Base-by-base conservation (phyloP, 2,797 vertebrate genomes). In the Lutjanus campechanus region DNA sequence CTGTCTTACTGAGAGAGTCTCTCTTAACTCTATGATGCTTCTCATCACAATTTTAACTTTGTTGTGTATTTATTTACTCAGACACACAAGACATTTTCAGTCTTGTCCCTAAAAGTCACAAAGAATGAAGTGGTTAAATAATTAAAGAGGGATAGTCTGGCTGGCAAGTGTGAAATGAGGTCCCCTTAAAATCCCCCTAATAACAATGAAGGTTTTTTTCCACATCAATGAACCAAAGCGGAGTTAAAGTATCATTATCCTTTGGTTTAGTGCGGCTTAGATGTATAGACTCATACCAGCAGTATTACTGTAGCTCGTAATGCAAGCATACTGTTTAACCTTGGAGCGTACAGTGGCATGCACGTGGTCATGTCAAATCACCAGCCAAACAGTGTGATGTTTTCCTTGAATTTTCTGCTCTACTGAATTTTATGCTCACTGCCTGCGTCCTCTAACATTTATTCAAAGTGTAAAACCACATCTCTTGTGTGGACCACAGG, bases 1-100 rank as follows among this genome's bases (percentile, higher is more conserved):
- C 44, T 16, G 65, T 67, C 84, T 70, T 7, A 50, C 71, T 73
- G 10, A 43, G 54, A 43, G 54, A 50, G 13, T 64, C 22, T 49
- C 19, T 15, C 8, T 53, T 20, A 40, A 69, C 49, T 65, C 40
- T 43, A 47, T 51, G 17, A 25, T 25, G 16, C 22, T 56, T 76
- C 12, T 49, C 44, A 43, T 55, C 40, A 40, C 9, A 16, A 72
- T 66, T 0, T 69, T 11, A 62, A 53, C 36, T 50, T 43, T 20
- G 47, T 13, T 40, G 7, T 55, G 19, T 0, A 25, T 53, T 74
- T 55, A 7, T 74, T 50, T 7, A 25, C 8, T 46, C 0, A 64
- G 40, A 10, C 47, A 19, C 0, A 40, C 8, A 11, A 17, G 4
- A 56, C 55, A 46, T 7, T 59, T 70, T 29, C 46, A 58, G 44